These are phyloP conservation scores for Tenebrio molitor DNA, from an alignment of 1,140 invertebrate genomes.

Conservation along the genomic window DNA sequence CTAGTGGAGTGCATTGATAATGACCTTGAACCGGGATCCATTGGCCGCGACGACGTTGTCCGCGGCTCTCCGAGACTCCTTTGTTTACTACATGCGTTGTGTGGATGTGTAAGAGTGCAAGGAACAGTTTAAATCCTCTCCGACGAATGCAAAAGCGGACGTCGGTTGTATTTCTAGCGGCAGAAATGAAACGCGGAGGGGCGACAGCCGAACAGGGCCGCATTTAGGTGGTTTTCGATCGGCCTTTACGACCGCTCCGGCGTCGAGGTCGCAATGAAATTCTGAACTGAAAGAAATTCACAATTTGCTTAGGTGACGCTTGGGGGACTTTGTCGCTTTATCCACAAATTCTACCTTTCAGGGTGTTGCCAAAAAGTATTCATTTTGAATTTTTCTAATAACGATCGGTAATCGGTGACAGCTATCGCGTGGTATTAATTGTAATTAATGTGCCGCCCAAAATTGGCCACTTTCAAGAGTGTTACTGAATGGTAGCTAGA, in stretches of 20 bases:
- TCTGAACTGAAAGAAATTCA: too few species aligned
- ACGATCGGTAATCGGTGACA: too few species aligned
- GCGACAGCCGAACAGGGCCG: slow-evolving; percentile 17
- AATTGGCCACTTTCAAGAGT: too few species aligned
- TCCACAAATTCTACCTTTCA: too few species aligned
- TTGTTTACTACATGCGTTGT: slow-evolving; percentile 42
- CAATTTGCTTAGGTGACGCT: too few species aligned
- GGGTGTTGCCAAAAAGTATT: too few species aligned
- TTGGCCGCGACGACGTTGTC: slow-evolving; percentile 50
- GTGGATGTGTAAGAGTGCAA: slow-evolving; percentile 15
- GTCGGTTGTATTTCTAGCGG: slow-evolving; percentile 31
- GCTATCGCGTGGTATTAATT: too few species aligned
- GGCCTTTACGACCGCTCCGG: background rate
- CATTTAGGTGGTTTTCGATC: slow-evolving; percentile 2
- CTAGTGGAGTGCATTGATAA: slow-evolving; percentile 52
- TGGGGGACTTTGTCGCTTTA: too few species aligned
- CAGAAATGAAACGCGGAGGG: slow-evolving; percentile 14
- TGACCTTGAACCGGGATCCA: slow-evolving; percentile 57
- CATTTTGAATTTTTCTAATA: too few species aligned
- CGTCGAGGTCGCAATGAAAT: too few species aligned
- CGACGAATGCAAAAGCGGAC: slow-evolving; percentile 29
- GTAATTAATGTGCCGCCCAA: too few species aligned
- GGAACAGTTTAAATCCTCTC: slow-evolving; percentile 37
- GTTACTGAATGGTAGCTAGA: too few species aligned
- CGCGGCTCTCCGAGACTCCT: slow-evolving; percentile 47